Evolutionary conservation across 2,113 vertebrate genomes (phyloP).

Genomic region (Eurypyga helias): DNA sequence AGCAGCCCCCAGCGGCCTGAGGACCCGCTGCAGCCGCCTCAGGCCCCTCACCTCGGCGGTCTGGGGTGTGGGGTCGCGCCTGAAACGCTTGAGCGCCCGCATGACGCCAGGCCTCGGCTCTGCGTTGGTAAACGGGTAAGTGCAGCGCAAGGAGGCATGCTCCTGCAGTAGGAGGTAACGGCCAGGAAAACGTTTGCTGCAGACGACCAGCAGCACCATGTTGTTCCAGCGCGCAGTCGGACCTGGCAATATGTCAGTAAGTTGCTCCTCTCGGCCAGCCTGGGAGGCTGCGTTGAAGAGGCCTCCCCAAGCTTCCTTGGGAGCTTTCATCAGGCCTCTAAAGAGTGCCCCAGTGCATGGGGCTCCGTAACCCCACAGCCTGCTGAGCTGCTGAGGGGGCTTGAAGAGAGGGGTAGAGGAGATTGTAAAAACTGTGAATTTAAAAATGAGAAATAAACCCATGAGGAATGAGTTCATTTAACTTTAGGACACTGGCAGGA

Average conservation of each 20-base stretch:
- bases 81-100: fast-evolving
- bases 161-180: not conserved
- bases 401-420: not conserved
- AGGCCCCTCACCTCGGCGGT: too few relatives aligned
- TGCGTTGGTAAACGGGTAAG: not conserved
- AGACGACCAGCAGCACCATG: not conserved
- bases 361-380: too few relatives aligned
- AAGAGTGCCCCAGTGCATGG: not conserved
- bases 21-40: not conserved
- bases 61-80: fast-evolving
- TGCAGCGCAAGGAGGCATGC: not conserved
- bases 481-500: not conserved
- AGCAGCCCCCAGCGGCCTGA: not conserved
- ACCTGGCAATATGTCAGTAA: fast-evolving
- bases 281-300: too few relatives aligned
- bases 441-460: not conserved
- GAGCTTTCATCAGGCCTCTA: not conserved
- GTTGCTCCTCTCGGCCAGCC: fast-evolving
- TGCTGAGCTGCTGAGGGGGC: not conserved
- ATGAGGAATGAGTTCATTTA: not conserved
- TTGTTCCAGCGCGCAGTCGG: fast-evolving
- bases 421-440: not conserved
- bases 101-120: fast-evolving
- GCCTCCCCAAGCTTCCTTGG: not conserved
- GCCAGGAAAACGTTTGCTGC: not conserved